A percentile compares a stretch with the other conserved stretches of the same genome.
Conservation (phyloP, 2,888 invertebrate species). For the Colostygia pectinataria region DNA sequence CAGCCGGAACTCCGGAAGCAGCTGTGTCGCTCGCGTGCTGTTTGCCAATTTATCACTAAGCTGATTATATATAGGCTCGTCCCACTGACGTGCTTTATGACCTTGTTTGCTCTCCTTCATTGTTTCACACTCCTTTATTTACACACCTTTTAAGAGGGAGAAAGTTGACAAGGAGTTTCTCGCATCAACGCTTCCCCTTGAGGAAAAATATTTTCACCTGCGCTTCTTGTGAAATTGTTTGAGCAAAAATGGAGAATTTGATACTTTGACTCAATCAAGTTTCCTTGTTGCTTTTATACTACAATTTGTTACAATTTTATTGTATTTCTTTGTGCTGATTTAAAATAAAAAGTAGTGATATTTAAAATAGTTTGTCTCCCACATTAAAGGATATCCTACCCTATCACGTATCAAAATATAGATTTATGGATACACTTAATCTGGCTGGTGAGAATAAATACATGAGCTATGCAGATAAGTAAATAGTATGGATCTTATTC, state of each 20-base stretch:
- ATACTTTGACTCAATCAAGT: slow-evolving; percentile 16
- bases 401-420: too few species aligned
- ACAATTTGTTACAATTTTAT: background rate
- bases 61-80: slow-evolving; percentile 81
- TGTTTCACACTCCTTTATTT: slow-evolving; percentile 71
- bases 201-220: slow-evolving; percentile 28
- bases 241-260: slow-evolving; percentile 20
- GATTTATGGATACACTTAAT: too few species aligned
- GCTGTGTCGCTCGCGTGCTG: slow-evolving; percentile 80
- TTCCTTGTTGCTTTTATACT: background rate
- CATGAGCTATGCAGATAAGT: too few species aligned
- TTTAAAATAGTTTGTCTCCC: too few species aligned
- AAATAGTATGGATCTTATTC: too few species aligned
- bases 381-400: too few species aligned
- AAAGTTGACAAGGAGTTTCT: slow-evolving; percentile 36
- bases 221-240: slow-evolving; percentile 23
- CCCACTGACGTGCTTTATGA: slow-evolving; percentile 76
- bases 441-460: too few species aligned
- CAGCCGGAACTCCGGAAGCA: slow-evolving; percentile 61
- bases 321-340: too few species aligned
- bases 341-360: too few species aligned
- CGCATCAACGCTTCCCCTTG: slow-evolving; percentile 40
- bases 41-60: slow-evolving; percentile 83
- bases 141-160: slow-evolving; percentile 57
- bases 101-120: slow-evolving; percentile 72